Evolutionary conservation across 1,140 invertebrate species (phyloP), one percentile per base, ranked within the genome.

Genomic region (Aplysia californica): DNA sequence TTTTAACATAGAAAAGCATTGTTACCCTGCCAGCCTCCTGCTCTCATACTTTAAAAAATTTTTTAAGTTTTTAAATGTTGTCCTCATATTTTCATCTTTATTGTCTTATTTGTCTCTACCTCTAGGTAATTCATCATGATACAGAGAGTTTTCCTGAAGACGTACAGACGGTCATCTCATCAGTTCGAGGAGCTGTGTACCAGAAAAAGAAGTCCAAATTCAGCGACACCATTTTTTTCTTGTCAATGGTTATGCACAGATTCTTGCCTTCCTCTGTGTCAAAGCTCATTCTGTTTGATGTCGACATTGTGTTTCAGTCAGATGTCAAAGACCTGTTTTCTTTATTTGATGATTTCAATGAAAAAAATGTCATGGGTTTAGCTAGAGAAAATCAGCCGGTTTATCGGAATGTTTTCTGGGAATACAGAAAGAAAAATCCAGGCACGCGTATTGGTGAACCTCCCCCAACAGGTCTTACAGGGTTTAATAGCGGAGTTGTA

Each of bases 401-500:
- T 0, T 96, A 96, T 86, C 91, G 93, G 21, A 95, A 96, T 84
- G 92, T 95, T 72, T 89, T 96, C 1, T 93, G 94, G 76, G 83
- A 91, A 10, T 96, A 95, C 86, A 90, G 94, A 38, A 90, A 88
- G 23, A 90, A 92, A 41, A 89, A 94, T 85, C 92, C 92, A 0
- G 88, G 91, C 18, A 94, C 94, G 3, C 86, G 84, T 15, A 92
- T 94, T 56, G 94, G 94, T 35, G 89, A 90, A 56, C 91, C 92
- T 64, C 87, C 91, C 70, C 90, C 89, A 2, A 88, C 89, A 26
- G 95, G 94, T 0, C 93, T 94, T 79, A 93, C 94, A 33, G 95
- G 95, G 0, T 94, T 94, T 79, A 96, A 96, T 84, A 95, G 94
- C 82, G 95, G 95, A 2, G 94, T 96, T 1, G 89, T 96, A 36